Base-by-base conservation (phyloP, 2,888 invertebrate genomes). In the Melipona bicolor region DNA sequence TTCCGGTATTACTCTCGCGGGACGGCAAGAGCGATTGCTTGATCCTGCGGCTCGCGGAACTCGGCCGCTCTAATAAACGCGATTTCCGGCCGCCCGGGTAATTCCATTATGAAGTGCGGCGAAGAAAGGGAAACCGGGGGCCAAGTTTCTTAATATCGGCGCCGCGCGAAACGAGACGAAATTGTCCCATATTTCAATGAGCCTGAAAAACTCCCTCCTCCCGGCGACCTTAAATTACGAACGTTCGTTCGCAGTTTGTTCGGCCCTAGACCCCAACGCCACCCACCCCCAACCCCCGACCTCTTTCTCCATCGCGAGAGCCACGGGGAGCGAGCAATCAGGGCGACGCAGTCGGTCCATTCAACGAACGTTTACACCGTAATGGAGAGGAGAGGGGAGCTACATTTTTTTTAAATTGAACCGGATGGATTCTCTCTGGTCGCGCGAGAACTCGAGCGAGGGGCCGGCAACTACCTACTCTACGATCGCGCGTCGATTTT, bases 141-240 rank as follows among this genome's bases (percentile, higher is more conserved):
- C 32, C 69, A 70, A 82, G 83, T 83, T 83, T 82, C 83, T 83
- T 82, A 82, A 83, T 83, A 83, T 82, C 83, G 68, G 61, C 76
- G 50, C 71, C 54, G 76, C 54, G 54, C 54, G 64, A 56, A 75
- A 81, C 82, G 79, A 79, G 62, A 68, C 81, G 52, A 81, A 69
- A 83, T 83, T 76, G 76, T 83, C 68, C 70, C 83, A 83, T 82
- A 83, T 83, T 82, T 82, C 83, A 72, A 82, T 64, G 76, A 82
- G 56, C 71, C 65, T 81, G 82, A 75, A 71, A 83, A 83, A 43
- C 43, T 43, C 43, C 43, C 82, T 76, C 67, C 75, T 76, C 67
- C 75, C 71, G 81, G 76, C 82, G 82, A 76, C 76, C 71, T 81
- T 76, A 83, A 83, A 83, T 81, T 76, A 71, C 82, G 75, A 83